Evolutionary conservation across 2,113 vertebrate species (phyloP).

Genomic region (Emydocephalus ijimae): DNA sequence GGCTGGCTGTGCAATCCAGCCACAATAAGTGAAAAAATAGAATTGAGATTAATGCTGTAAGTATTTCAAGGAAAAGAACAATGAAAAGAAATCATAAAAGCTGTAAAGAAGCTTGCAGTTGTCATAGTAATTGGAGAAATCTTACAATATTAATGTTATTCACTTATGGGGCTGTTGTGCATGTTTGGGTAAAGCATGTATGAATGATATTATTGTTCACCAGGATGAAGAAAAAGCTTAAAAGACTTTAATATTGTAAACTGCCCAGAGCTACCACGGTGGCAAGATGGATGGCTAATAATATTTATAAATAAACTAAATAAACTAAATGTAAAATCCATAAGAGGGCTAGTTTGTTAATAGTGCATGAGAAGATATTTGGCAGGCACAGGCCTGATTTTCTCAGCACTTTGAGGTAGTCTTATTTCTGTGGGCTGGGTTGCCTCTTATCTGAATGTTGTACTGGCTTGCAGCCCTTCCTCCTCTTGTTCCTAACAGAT

Average conservation of each 20-base stretch:
- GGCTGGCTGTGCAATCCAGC: neutral
- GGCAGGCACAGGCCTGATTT: neutral
- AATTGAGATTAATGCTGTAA: neutral
- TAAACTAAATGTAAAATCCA: neutral
- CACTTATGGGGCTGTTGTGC: neutral
- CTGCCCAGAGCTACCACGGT: neutral
- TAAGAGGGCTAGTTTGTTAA: neutral
- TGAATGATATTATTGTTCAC: neutral
- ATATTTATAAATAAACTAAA: neutral
- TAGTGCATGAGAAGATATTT: neutral
- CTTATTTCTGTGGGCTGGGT: neutral
- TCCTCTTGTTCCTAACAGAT: neutral
- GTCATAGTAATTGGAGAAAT: neutral
- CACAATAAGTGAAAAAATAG: neutral
- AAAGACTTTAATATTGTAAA: neutral
- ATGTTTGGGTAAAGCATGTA: neutral
- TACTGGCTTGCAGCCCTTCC: neutral
- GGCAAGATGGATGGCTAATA: neutral
- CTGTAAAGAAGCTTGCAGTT: neutral
- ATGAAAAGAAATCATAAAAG: neutral
- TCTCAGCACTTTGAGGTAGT: neutral
- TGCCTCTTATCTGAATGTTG: neutral
- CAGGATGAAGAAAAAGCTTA: neutral
- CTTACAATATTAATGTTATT: neutral
- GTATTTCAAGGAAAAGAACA: neutral